These are phyloP conservation scores for Austrolebias charrua DNA, from an alignment of 2,797 vertebrate genomes.

Conservation along the genomic window DNA sequence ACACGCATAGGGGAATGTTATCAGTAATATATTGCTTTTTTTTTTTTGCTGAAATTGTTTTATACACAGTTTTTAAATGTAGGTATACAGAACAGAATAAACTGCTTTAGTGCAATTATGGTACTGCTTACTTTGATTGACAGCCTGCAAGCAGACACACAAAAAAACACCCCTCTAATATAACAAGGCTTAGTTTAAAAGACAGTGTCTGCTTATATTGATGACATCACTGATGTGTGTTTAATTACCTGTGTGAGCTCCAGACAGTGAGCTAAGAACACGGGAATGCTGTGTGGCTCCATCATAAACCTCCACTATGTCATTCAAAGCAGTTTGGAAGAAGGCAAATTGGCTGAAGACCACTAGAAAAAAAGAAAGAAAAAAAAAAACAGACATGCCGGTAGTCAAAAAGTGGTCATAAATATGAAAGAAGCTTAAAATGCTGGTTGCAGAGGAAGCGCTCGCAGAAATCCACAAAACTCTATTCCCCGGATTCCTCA, in stretches of 20 bases:
- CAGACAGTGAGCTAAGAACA: conserved; percentile 95
- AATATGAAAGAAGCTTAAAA: conserved; percentile 11
- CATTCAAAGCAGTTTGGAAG: conserved; percentile 97
- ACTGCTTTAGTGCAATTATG: not conserved
- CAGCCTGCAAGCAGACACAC: not conserved
- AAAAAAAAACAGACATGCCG: conserved; percentile 41
- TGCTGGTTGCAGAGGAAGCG: not conserved
- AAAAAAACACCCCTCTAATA: not conserved
- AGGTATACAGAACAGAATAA: not conserved
- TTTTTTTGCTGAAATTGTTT: no score
- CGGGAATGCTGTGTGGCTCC: conserved; percentile 89
- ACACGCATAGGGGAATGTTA: no score
- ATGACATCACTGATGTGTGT: not conserved
- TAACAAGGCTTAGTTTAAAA: not conserved
- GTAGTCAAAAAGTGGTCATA: conserved; percentile 25
- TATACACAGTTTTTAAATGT: not conserved
- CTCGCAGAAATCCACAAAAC: conserved; percentile 10
- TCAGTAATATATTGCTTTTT: no score
- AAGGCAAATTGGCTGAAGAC: conserved; percentile 98
- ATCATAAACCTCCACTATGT: conserved; percentile 94
- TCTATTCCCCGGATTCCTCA: conserved; percentile 6
- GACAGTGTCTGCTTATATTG: not conserved
- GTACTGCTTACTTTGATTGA: not conserved
- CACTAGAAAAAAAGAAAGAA: conserved; percentile 86
- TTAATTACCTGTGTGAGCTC: conserved; percentile 71